A percentile compares a stretch with the other conserved stretches of the same genome.
Conservation (phyloP, 2,888 invertebrate species). For the Aricia artaxerxes region DNA sequence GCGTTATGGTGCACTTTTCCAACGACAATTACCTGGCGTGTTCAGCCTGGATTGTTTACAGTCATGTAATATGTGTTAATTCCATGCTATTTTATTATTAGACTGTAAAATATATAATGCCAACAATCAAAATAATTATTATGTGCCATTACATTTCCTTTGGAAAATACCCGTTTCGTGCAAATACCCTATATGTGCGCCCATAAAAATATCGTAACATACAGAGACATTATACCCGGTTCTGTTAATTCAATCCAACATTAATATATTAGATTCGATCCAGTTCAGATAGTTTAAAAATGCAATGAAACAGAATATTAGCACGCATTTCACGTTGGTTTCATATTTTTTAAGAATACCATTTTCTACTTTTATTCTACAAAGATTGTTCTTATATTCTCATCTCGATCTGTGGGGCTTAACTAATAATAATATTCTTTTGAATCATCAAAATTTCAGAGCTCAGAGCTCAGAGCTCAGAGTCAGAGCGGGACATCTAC, state of each 20-base stretch:
- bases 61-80: conserved; percentile 22
- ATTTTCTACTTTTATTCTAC: not conserved
- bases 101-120: not conserved
- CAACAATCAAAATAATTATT: not conserved
- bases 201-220: not conserved
- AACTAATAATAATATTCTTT: too few relatives aligned
- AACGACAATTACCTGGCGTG: not conserved
- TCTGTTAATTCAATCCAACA: not conserved
- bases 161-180: not conserved
- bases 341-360: not conserved
- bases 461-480: too few relatives aligned
- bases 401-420: too few relatives aligned
- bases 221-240: too few relatives aligned
- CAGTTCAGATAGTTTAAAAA: not conserved
- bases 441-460: too few relatives aligned
- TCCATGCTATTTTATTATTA: not conserved
- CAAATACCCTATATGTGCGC: not conserved
- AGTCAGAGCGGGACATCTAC: too few relatives aligned
- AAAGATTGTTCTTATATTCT: not conserved
- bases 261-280: not conserved
- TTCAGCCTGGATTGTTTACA: conserved; percentile 10
- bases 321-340: too few relatives aligned
- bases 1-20: conserved; percentile 27
- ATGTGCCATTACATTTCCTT: not conserved
- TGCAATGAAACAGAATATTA: not conserved